Evolutionary conservation across 2,888 invertebrate species (phyloP), one percentile per base, ranked within the genome.

Genomic region (Chaetoderma sp.): DNA sequence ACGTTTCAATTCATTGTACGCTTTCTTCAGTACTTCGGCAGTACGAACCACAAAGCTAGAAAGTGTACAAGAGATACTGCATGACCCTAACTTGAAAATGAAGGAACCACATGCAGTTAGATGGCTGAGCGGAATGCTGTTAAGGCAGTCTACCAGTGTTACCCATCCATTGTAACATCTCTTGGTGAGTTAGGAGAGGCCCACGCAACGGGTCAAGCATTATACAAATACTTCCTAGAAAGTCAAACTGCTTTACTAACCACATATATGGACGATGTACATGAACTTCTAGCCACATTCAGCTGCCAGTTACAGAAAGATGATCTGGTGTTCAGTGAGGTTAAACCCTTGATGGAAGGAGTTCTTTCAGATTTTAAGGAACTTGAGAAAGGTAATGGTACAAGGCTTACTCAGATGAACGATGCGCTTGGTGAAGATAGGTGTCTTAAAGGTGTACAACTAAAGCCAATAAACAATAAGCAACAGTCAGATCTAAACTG

Each of bases 251-350:
- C 60, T 27, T 13, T 60, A 4, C 5, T 54, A 3, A 25, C 33
- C 8, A 30, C 6, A 8, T 6, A 54, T 4, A 44, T 52, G 25
- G 28, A 28, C 28, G 52, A 60, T 42, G 42, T 52, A 18, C 60
- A 60, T 28, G 39, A 21, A 23, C 21, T 23, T 8, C n/a, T 56
- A 33, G 56, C 56, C n/a, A 49, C 39, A n/a, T 30, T 61, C 4
- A 54, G 61, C 44, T 54, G 61, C 30, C n/a, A 28, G 8, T 21
- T 61, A 16, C 61, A 61, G 28, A 61, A 36, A 30, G 54, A 54
- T 44, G 32, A 52, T 18, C 13, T 61, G 2, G 13, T 61, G n/a
- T 54, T 54, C 61, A 61, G 54, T 54, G 61, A 54, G 44, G 5
- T 61, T 6, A 42, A 18, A 30, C 54, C 61, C 10, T 18, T 27